phyloP scores from a whole-genome alignment of 2,888 invertebrate species.

The Dolichopus griseipennis region DNA sequence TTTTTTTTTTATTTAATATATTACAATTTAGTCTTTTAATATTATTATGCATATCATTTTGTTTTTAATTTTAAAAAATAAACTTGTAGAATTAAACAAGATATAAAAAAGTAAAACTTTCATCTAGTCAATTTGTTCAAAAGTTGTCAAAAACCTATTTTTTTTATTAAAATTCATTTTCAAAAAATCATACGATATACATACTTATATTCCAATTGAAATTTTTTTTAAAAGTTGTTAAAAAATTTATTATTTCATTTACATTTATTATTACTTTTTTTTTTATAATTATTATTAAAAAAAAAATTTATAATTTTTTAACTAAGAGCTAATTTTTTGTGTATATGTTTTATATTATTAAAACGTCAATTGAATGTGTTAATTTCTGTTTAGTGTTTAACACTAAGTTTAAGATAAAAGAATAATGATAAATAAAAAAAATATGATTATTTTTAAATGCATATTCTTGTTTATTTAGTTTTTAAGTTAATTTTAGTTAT shows the following conservation, averaged over 20 bases:
- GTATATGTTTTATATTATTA: not conserved
- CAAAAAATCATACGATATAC: not conserved
- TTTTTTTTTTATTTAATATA: too few relatives aligned
- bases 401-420: not conserved
- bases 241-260: too few relatives aligned
- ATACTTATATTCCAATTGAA: not conserved
- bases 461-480: slow-evolving; percentile 1
- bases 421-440: not conserved
- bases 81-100: too few relatives aligned
- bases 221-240: not conserved
- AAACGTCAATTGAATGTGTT: slow-evolving; percentile 3
- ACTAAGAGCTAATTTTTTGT: not conserved
- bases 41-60: too few relatives aligned
- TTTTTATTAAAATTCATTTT: not conserved
- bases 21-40: too few relatives aligned
- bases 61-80: too few relatives aligned
- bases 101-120: not conserved
- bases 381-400: slow-evolving; percentile 4
- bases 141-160: too few relatives aligned
- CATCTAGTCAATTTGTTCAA: slow-evolving; percentile 1
- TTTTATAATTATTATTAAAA: too few relatives aligned
- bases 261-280: too few relatives aligned
- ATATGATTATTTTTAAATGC: not conserved
- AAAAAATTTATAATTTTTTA: not conserved
- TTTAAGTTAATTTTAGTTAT: not conserved